These are phyloP conservation scores for Urophycis tenuis DNA, from an alignment of 2,797 vertebrate genomes.

Conservation along the genomic window DNA sequence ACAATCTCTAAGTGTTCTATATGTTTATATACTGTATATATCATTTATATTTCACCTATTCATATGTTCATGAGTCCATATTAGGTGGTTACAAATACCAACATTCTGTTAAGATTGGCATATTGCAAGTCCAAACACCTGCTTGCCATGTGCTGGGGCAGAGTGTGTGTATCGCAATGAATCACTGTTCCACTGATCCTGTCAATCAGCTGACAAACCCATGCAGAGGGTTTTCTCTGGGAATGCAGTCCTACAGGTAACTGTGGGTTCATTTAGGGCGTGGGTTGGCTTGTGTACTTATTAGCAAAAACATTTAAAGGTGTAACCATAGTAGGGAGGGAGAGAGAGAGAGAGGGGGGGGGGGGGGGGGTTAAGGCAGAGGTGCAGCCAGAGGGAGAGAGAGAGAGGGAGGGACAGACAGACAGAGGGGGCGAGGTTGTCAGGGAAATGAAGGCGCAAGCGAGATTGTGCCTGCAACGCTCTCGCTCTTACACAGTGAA, in stretches of 20 bases:
- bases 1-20: constrained; percentile 14
- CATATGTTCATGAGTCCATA: background rate
- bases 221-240: constrained; percentile 30
- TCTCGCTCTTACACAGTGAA: constrained; percentile 25
- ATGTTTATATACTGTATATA: background rate
- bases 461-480: constrained; percentile 61
- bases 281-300: constrained; percentile 52
- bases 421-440: constrained; percentile 55
- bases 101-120: background rate
- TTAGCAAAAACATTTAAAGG: constrained; percentile 45
- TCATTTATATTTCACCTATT: background rate
- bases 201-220: constrained; percentile 25
- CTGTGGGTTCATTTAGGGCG: constrained; percentile 45
- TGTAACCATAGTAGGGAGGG: constrained; percentile 49
- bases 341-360: constrained; percentile 44
- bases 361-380: background rate
- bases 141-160: background rate
- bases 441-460: constrained; percentile 61
- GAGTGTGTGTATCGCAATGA: background rate
- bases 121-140: background rate
- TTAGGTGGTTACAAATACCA: background rate
- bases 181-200: constrained; percentile 10
- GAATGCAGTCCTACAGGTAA: constrained; percentile 72
- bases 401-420: constrained; percentile 45
- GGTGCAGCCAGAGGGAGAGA: constrained; percentile 27